Conservation (phyloP, 2,888 invertebrate genomes). For the Napeogenes sylphis region DNA sequence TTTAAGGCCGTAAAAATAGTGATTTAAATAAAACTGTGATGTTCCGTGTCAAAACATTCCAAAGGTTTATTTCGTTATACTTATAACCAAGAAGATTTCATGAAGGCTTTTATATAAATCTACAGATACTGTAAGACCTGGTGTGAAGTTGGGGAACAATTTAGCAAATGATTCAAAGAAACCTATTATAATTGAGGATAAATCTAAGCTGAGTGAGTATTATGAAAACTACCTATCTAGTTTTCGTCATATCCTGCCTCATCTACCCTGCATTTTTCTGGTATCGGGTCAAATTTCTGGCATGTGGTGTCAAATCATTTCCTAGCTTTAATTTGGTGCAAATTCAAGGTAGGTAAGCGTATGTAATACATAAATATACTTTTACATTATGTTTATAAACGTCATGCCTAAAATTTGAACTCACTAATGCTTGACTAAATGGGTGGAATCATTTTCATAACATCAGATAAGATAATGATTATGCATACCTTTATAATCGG, state of each 20-base stretch:
- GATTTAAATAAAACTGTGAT: conserved; percentile 32
- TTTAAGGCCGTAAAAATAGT: conserved; percentile 26
- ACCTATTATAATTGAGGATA: conserved; percentile 63
- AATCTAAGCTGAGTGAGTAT: conserved; percentile 72
- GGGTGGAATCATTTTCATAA: conserved; percentile 53
- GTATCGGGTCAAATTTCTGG: conserved; percentile 50
- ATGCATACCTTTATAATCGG: conserved; percentile 47
- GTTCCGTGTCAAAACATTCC: conserved; percentile 20
- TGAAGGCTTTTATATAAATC: conserved; percentile 67
- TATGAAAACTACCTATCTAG: conserved; percentile 46
- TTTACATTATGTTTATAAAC: conserved; percentile 27
- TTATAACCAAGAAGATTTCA: conserved; percentile 38
- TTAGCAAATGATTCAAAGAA: conserved; percentile 61
- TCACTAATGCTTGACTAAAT: conserved; percentile 49
- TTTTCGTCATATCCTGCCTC: conserved; percentile 48
- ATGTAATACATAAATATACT: not conserved
- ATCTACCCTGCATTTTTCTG: conserved; percentile 40
- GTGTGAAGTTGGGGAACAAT: conserved; percentile 67
- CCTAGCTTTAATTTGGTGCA: conserved; percentile 49
- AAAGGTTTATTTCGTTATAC: conserved; percentile 12
- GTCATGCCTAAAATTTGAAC: conserved; percentile 41
- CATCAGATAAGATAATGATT: conserved; percentile 57
- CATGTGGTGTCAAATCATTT: conserved; percentile 43
- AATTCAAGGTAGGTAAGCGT: not conserved
- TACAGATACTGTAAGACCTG: conserved; percentile 70